Conservation (phyloP, 2,888 invertebrate genomes). For the Torymus aiolomorphi region DNA sequence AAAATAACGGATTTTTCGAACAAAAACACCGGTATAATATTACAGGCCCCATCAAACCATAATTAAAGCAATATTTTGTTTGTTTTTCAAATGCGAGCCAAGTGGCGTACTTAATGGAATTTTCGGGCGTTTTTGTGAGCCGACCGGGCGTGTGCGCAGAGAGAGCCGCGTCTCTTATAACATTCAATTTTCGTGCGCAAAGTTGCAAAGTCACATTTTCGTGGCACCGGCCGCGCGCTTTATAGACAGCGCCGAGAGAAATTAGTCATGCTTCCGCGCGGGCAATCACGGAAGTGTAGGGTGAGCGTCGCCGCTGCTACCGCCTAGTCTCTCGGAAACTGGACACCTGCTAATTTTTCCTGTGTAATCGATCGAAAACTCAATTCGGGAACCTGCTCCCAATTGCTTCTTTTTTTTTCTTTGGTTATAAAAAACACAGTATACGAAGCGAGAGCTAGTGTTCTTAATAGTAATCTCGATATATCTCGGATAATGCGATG, state of each 20-base stretch:
- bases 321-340: constrained; percentile 70
- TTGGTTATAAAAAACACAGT: background rate
- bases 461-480: constrained; percentile 45
- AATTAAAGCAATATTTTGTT: background rate
- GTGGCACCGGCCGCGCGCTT: background rate
- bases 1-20: no score
- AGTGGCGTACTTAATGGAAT: constrained; percentile 35
- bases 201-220: constrained; percentile 56
- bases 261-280: constrained; percentile 56
- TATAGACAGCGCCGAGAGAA: background rate
- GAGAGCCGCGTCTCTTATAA: background rate
- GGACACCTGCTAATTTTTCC: constrained; percentile 70
- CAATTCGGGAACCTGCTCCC: constrained; percentile 9
- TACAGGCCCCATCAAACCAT: no score
- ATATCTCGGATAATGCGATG: background rate
- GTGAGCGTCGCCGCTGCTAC: constrained; percentile 1
- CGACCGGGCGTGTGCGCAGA: background rate
- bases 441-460: background rate
- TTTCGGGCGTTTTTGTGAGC: constrained; percentile 7
- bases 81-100: background rate
- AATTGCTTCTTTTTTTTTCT: constrained; percentile 1
- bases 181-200: constrained; percentile 53
- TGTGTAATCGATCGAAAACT: constrained; percentile 48
- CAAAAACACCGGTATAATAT: no score
- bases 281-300: constrained; percentile 44